Evolutionary conservation across 1,140 invertebrate genomes (phyloP), one percentile per base, ranked within the genome.

Genomic region (Rhynchophorus ferrugineus): DNA sequence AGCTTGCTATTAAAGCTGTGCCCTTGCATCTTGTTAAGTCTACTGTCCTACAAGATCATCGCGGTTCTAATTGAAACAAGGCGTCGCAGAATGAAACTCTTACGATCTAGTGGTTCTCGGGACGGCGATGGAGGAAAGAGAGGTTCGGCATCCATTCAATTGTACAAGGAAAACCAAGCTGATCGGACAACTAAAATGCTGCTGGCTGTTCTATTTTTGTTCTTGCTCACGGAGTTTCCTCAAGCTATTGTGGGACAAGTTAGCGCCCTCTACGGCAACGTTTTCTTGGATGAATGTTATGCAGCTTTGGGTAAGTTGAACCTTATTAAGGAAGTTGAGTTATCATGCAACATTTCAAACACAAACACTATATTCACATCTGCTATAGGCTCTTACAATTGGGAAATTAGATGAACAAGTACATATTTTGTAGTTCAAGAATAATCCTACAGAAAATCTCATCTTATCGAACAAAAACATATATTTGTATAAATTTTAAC

Each of bases 111-210:
- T 9, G 46, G 60, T 35, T 6, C 5, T 6, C 5, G 24, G 48
- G 56, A 61, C 3, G 57, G 51, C 13, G 57, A 58, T 29, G 47
- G 46, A n/a, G 29, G 39, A 14, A 29, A 39, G 3, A 21, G 19
- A 3, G 37, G 35, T 37, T 29, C 50, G n/a, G 54, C 68, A 17
- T 71, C 69, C n/a, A 54, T 49, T 36, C 73, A 77, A 14, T 33
- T 71, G 34, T 82, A 81, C 56, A 82, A 82, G 54, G 81, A 84
- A 48, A 78, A 79, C 43, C 83, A 86, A 59, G 87, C 87, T 3
- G 90, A 95, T 69, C 78, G 89, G 14, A 98, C 94, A 0, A 98
- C 94, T 0, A 77, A 82, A 16, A 97, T 98, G 94, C 73, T 98
- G 18, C 73, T 98, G 11, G 91, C 91, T 0, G 85, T 98, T 0